Percentiles rank a stretch among this genome's conserved stretches.
Conservation (phyloP, 1,140 invertebrate species). For the Diachasma alloeum region DNA sequence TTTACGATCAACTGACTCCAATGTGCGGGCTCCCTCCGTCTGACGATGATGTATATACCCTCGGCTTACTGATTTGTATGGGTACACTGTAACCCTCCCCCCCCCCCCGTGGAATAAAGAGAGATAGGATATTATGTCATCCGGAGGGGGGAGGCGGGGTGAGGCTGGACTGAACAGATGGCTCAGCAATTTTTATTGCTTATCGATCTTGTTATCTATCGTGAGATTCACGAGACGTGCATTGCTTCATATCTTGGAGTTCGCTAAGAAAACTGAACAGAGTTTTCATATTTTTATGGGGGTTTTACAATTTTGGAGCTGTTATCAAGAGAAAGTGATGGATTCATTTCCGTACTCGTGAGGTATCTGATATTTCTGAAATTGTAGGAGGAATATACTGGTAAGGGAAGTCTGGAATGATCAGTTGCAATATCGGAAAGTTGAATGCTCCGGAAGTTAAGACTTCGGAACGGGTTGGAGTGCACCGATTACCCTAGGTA, state of each 20-base stretch:
- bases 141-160: not conserved
- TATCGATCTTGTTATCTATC: not conserved
- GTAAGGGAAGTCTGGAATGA: no score
- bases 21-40: constrained; percentile 16
- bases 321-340: no score
- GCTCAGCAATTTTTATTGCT: not conserved
- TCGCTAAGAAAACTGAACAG: not conserved
- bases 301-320: no score
- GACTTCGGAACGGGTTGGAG: no score
- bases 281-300: no score
- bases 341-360: no score
- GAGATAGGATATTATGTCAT: not conserved
- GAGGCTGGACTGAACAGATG: not conserved
- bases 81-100: not conserved
- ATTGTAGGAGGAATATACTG: no score
- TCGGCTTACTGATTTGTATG: not conserved
- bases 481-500: no score
- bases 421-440: no score
- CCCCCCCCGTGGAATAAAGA: not conserved
- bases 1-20: constrained; percentile 28
- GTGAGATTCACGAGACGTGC: not conserved
- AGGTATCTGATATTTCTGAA: no score
- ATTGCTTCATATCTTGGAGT: not conserved
- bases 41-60: not conserved
- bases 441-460: no score